Conservation (phyloP, 2,797 vertebrate species). For the Glyptemys insculpta region DNA sequence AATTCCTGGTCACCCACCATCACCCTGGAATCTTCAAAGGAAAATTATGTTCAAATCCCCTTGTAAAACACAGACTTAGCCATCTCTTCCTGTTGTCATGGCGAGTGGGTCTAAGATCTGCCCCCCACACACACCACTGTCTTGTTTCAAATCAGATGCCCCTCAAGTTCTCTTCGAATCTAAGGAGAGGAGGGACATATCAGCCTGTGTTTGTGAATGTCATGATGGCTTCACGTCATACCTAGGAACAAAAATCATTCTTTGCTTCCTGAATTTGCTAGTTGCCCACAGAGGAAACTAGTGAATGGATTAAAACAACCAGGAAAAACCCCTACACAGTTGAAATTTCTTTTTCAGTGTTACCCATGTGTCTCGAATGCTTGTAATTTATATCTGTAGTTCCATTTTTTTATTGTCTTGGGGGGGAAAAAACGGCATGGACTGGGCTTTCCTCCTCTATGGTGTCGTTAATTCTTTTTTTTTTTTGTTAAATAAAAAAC, state of each 20-base stretch:
- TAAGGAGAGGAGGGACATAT: not conserved
- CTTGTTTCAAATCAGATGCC: too few relatives aligned
- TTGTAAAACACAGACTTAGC: not conserved
- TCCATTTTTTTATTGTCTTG: not conserved
- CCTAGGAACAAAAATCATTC: not conserved
- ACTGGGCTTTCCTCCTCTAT: not conserved
- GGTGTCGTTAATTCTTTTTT: not conserved
- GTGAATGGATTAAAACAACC: not conserved
- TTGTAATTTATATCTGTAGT: not conserved
- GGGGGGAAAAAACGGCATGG: not conserved
- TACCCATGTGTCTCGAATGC: not conserved
- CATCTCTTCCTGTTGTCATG: too few relatives aligned
- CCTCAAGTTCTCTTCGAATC: too few relatives aligned
- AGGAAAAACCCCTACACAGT: not conserved
- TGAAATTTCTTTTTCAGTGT: not conserved
- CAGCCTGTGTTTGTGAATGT: not conserved
- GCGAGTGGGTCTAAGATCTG: too few relatives aligned
- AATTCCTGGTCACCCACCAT: not conserved
- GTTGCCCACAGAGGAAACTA: not conserved
- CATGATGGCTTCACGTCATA: fast-evolving
- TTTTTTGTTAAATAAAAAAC: constrained; percentile 15
- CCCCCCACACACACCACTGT: too few relatives aligned
- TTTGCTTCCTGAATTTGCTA: not conserved
- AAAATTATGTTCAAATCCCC: not conserved
- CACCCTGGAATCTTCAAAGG: not conserved